phyloP scores from a whole-genome alignment of 2,888 invertebrate species.

The Lobophora halterata region DNA sequence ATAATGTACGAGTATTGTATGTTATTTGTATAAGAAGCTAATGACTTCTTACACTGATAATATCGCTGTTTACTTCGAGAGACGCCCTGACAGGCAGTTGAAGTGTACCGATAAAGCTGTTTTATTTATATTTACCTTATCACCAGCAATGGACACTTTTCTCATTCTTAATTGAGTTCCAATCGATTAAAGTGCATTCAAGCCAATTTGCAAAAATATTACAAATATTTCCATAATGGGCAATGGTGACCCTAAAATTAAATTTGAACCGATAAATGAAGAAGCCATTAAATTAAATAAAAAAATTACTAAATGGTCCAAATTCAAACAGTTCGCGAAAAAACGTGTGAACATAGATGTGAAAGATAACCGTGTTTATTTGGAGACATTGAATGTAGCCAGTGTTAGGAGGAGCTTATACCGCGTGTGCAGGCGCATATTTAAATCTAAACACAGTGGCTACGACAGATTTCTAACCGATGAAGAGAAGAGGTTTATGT shows the following conservation, averaged over 20 bases:
- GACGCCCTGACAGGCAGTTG: constrained; percentile 34
- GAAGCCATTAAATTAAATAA: constrained; percentile 33
- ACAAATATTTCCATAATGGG: constrained; percentile 15
- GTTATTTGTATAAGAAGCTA: constrained; percentile 48
- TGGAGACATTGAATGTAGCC: constrained; percentile 57
- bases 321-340: constrained; percentile 50
- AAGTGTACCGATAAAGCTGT: constrained; percentile 30
- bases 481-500: constrained; percentile 84
- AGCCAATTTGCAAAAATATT: too few species aligned
- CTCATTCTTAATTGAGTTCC: constrained; percentile 23
- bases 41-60: constrained; percentile 63
- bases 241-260: constrained; percentile 17
- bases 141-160: constrained; percentile 12
- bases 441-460: constrained; percentile 73
- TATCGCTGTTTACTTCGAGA: constrained; percentile 50
- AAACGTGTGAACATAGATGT: constrained; percentile 46
- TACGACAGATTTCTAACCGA: constrained; percentile 84
- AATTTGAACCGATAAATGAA: constrained; percentile 31
- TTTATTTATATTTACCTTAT: constrained; percentile 21
- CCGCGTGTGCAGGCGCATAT: constrained; percentile 60
- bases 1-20: too few species aligned
- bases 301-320: constrained; percentile 46
- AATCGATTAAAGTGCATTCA: constrained; percentile 9
- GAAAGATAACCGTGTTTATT: constrained; percentile 53
- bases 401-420: constrained; percentile 62